These are phyloP conservation scores for Hemitrygon akajei DNA, from an alignment of 2,797 vertebrate genomes.

Conservation along the genomic window DNA sequence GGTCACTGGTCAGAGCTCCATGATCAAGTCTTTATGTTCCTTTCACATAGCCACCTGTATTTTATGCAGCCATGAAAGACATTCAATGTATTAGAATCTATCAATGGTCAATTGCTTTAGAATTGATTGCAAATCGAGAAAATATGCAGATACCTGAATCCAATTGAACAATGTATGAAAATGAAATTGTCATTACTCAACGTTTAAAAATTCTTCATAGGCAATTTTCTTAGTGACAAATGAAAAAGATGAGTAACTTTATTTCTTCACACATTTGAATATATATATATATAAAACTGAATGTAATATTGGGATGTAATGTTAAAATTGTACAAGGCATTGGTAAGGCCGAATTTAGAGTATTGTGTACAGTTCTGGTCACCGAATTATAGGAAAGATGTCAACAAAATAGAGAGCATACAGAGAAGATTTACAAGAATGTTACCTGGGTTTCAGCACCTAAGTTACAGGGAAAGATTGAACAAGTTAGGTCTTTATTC, in stretches of 20 bases:
- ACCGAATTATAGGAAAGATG: no score
- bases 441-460: no score
- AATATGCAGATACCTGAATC: neutral
- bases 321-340: no score
- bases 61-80: neutral
- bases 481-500: no score
- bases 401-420: no score
- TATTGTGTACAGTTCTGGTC: no score
- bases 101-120: neutral
- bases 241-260: neutral
- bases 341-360: no score
- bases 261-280: neutral
- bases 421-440: no score
- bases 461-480: no score
- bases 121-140: neutral
- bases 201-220: neutral
- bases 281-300: no score
- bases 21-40: neutral
- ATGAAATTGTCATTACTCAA: conserved; percentile 8
- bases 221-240: conserved; percentile 13
- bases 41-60: neutral
- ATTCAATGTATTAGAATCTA: neutral
- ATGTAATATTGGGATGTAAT: no score
- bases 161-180: neutral
- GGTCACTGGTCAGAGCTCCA: no score